Evolutionary conservation across 2,113 vertebrate species (phyloP).

Genomic region (Gopherus evgoodei): DNA sequence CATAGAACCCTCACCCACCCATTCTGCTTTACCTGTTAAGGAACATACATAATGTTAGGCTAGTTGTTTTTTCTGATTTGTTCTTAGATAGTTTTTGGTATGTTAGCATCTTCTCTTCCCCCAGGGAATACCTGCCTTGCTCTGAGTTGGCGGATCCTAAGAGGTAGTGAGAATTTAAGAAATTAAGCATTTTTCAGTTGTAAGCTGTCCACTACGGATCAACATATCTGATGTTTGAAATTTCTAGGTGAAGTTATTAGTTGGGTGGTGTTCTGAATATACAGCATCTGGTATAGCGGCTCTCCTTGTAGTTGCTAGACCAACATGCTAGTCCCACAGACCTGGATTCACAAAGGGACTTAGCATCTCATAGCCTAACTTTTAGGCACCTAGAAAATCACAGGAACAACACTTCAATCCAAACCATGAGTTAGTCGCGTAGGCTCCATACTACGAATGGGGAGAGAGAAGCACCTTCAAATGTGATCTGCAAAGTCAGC

Average conservation of each 20-base stretch:
- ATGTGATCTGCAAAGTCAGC: not conserved
- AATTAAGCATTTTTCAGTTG: not conserved
- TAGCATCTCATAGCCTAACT: not conserved
- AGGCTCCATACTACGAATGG: not conserved
- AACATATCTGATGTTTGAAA: not conserved
- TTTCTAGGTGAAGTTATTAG: not conserved
- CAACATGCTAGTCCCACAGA: not conserved
- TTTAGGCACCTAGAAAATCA: not conserved
- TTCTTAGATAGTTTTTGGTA: not conserved
- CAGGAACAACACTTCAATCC: not conserved
- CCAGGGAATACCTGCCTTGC: accelerated
- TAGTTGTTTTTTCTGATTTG: not conserved
- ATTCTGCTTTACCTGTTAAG: not conserved
- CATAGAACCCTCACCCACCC: not conserved
- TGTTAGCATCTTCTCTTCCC: not conserved
- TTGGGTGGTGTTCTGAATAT: not conserved
- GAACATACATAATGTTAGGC: not conserved
- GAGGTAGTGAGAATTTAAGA: not conserved
- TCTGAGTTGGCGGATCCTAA: not conserved
- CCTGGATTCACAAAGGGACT: not conserved
- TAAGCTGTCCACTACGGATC: too few relatives aligned
- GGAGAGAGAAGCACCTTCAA: not conserved
- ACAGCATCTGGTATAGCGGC: not conserved
- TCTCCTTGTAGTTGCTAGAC: not conserved
- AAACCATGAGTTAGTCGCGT: not conserved